Evolutionary conservation across 2,797 vertebrate species (phyloP).

Genomic region (Kryptopterus vitreolus): DNA sequence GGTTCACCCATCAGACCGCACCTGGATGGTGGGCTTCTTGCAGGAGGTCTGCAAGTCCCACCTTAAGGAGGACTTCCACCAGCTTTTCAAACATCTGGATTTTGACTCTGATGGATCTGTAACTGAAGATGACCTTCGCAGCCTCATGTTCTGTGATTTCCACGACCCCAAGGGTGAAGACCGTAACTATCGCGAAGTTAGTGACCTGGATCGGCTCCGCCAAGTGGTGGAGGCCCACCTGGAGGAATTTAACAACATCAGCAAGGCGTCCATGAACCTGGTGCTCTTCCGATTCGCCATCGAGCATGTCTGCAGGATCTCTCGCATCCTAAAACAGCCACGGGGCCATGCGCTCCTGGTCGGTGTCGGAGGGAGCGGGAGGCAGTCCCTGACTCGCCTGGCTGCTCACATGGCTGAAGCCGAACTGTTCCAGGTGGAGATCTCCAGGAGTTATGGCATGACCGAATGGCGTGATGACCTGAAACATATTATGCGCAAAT

Average conservation of each 20-base stretch:
- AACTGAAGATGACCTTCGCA: constrained; percentile 85
- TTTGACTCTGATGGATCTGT: constrained; percentile 78
- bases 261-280: constrained; percentile 88
- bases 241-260: constrained; percentile 86
- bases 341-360: constrained; percentile 86
- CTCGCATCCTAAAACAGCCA: constrained; percentile 87
- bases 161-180: constrained; percentile 85
- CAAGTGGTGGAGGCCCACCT: constrained; percentile 81
- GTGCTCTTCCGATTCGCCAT: constrained; percentile 92
- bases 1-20: constrained; percentile 79
- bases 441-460: constrained; percentile 82
- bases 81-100: constrained; percentile 80
- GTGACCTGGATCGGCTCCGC: constrained; percentile 73
- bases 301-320: constrained; percentile 88
- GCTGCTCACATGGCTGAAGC: constrained; percentile 87
- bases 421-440: constrained; percentile 86
- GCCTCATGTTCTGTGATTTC: constrained; percentile 93
- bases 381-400: constrained; percentile 86
- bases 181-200: constrained; percentile 80
- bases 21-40: constrained; percentile 82
- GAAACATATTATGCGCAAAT: constrained; percentile 81
- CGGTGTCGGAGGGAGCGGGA: constrained; percentile 87
- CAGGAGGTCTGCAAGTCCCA: constrained; percentile 70
- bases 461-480: constrained; percentile 87
- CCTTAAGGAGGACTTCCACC: constrained; percentile 76